Evolutionary conservation across 2,888 invertebrate genomes (phyloP), one percentile per base, ranked within the genome.

Genomic region (Anodontia alba): DNA sequence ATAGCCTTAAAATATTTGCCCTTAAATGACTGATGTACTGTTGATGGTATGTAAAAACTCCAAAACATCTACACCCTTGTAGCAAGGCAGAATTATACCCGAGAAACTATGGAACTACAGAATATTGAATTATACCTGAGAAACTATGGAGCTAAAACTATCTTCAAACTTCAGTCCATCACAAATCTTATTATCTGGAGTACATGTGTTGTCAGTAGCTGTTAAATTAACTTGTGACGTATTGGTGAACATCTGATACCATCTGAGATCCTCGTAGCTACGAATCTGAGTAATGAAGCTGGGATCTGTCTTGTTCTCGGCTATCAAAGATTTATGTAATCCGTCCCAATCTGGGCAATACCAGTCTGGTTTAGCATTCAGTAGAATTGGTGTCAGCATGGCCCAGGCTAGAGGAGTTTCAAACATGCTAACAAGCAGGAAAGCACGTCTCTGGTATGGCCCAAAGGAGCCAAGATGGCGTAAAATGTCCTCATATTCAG

Each of bases 401-500:
- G 92, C 92, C 92, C 93, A 93, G 15, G 93, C 93, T 26, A 92
- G 88, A 0, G 94, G 92, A 0, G 92, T 91, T 79, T 94, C 94
- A 87, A 93, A 92, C 85, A 92, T 82, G 71, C 92, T 93, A 8
- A 93, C 92, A 10, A 93, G 77, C 7, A 93, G 46, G 70, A 93
- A 93, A 3, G 93, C 89, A n/a, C 92, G 77, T 2, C 91, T 77
- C 87, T 94, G 94, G 78, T 88, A 93, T 3, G 91, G 91, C 10
- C 94, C 94, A 89, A 93, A 93, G 0, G 90, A 86, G 2, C 93
- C 91, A 5, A 93, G 62, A 73, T 91, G 75, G 31, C 89, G 77
- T 46, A 93, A 73, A 31, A 94, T 84, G n/a, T 87, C 86, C 75
- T 94, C 93, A 80, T 93, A 93, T 36, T 92, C 90, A 10, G 90